Base-by-base conservation (phyloP, 2,888 invertebrate species). In the Rhingia rostrata region DNA sequence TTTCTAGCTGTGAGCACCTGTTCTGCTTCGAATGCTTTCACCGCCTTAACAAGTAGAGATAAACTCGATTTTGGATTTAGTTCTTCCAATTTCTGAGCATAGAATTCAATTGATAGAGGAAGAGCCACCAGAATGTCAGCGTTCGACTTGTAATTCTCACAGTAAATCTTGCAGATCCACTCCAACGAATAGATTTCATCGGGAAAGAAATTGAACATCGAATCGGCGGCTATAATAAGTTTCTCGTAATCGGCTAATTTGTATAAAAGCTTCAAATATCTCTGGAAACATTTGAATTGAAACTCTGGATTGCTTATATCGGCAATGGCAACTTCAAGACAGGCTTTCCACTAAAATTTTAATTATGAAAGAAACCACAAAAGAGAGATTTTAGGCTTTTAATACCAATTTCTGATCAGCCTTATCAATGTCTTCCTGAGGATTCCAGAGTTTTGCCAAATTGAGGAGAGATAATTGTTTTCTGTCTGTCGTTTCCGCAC, bases 121-220 rank as follows among this genome's bases (percentile, higher is more conserved):
- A 89, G 86, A 6, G 82, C 86, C 0, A 56, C 45, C 14, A 86
- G 66, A 9, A 66, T 49, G 0, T 78, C 37, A 4, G 56, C 6
- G 10, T 88, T 70, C 0, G 83, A 79, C n/a, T 86, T 75, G 47
- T 88, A 87, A 39, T 89, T 88, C 87, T 94, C 93, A 77, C 93
- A 92, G 88, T 93, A 94, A 0, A 93, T 91, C 86, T 93, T 93
- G 87, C 94, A 94, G 73, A 94, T 92, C 94, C 94, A 94, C 88
- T 94, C 94, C 74, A 94, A 90, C 0, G 93, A 92, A 86, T 92
- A 92, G 22, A 90, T 88, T 87, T 93, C 92, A 0, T 91, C 90
- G 4, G 93, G 92, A 88, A 92, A 93, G 5, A 92, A 86, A 33
- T 88, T 87, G 56, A 92, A 91, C 92, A 94, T 93, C 74, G 92